Evolutionary conservation across 2,888 invertebrate species (phyloP).

Genomic region (Dicroscelio sp.): DNA sequence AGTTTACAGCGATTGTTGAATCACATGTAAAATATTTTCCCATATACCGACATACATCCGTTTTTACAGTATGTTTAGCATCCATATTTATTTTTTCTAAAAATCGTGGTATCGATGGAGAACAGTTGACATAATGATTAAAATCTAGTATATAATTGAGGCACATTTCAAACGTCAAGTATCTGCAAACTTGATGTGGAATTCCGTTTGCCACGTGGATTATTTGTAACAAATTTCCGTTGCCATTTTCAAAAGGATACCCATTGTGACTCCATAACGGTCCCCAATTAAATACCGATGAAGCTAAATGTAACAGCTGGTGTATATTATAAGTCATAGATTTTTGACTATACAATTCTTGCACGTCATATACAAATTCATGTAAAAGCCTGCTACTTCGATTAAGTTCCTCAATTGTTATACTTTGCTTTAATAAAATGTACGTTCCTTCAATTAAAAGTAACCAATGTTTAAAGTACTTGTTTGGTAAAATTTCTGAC

Average conservation of each 20-base stretch:
- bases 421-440: background rate
- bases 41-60: too few species aligned
- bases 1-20: too few species aligned
- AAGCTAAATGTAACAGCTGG: background rate
- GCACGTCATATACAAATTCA: slow-evolving; percentile 1
- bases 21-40: background rate
- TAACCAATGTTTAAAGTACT: background rate
- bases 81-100: too few species aligned
- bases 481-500: background rate
- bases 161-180: background rate
- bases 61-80: too few species aligned
- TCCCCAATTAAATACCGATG: too few species aligned
- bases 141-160: background rate
- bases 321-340: background rate
- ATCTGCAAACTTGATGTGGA: background rate
- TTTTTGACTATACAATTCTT: background rate
- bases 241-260: slow-evolving; percentile 2
- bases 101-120: too few species aligned
- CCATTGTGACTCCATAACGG: background rate
- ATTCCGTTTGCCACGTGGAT: slow-evolving; percentile 15
- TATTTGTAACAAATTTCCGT: background rate
- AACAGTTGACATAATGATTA: background rate
- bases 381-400: background rate
- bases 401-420: background rate
- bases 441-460: background rate